Evolutionary conservation across 2,113 vertebrate genomes (phyloP).

Genomic region (Pterocles gutturalis): DNA sequence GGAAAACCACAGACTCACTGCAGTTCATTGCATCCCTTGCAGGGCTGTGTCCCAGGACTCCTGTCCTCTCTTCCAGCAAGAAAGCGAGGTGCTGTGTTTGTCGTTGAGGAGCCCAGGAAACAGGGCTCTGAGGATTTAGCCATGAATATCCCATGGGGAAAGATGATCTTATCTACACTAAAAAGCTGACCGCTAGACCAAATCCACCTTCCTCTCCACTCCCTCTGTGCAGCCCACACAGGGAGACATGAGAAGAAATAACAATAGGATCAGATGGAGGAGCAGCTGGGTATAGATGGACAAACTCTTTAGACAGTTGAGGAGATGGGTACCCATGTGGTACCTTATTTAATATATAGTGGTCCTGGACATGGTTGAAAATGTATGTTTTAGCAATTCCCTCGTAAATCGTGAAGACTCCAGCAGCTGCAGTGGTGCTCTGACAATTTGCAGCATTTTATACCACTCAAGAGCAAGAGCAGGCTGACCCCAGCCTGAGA

Average conservation of each 20-base stretch:
- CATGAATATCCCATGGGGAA: neutral
- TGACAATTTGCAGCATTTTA: neutral
- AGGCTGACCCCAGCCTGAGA: neutral
- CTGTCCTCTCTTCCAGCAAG: neutral
- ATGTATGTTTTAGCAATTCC: neutral
- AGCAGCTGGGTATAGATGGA: neutral
- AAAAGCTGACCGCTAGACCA: neutral
- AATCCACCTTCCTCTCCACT: neutral
- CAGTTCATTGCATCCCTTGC: rapidly evolving
- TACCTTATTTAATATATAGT: neutral
- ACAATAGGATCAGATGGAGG: neutral
- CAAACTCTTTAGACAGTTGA: neutral
- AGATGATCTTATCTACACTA: neutral
- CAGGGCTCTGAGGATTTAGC: neutral
- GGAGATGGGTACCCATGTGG: neutral
- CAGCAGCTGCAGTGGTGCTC: neutral
- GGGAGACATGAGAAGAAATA: neutral
- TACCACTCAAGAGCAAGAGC: neutral
- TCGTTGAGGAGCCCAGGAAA: neutral
- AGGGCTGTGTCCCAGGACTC: neutral
- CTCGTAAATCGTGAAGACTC: neutral
- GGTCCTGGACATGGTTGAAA: neutral
- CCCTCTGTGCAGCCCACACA: neutral
- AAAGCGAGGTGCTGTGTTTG: neutral
- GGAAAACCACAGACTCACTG: neutral